These are phyloP conservation scores for Drosophila repletoides DNA, from an alignment of 1,140 invertebrate genomes.

Conservation along the genomic window DNA sequence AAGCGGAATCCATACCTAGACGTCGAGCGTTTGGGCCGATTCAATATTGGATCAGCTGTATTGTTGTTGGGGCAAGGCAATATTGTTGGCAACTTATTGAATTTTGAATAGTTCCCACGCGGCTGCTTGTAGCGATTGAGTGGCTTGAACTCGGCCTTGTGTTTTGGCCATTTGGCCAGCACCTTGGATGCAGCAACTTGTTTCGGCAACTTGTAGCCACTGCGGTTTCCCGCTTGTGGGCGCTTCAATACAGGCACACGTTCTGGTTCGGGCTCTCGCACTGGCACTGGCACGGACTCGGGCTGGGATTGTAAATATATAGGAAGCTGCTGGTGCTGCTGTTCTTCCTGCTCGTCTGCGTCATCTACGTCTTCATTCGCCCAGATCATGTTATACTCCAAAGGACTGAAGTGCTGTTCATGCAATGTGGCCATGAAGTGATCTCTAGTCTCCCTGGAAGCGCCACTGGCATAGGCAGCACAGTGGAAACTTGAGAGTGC, in stretches of 20 bases:
- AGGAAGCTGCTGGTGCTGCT: neutral
- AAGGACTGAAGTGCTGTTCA: constrained; percentile 20
- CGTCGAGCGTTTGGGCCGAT: no score
- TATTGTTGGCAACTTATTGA: no score
- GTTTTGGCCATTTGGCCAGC: neutral
- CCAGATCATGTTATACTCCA: constrained; percentile 35
- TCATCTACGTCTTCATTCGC: neutral
- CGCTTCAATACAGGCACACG: no score
- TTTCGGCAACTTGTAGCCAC: neutral
- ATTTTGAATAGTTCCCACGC: no score
- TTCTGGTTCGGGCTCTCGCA: no score
- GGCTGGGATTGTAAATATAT: neutral
- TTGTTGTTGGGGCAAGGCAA: no score
- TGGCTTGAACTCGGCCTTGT: neutral
- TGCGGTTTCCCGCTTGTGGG: no score
- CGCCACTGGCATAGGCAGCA: neutral
- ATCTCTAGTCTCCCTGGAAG: neutral
- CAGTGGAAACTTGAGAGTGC: constrained; percentile 16
- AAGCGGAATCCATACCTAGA: no score
- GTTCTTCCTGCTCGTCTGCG: neutral
- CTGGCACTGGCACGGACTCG: no score
- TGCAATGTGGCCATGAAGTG: constrained; percentile 42
- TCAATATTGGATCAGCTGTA: no score
- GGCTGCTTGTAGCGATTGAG: constrained; percentile 4
- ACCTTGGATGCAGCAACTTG: neutral